Conservation (phyloP, 2,888 invertebrate species). For the Athripsodes cinereus region DNA sequence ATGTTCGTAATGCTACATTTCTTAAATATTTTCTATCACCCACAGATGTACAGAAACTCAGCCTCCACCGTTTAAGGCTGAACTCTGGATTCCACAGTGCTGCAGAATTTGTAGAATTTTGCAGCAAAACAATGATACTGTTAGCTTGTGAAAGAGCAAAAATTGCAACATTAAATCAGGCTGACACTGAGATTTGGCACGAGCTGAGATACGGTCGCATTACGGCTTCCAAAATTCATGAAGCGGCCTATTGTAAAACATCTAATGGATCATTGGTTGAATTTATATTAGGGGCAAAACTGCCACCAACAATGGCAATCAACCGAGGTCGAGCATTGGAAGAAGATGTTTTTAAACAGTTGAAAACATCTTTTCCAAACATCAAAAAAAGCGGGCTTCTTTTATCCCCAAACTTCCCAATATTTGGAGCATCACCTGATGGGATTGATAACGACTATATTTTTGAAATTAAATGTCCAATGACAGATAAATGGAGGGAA, state of each 20-base stretch:
- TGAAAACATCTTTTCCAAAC: not conserved
- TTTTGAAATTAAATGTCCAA: not conserved
- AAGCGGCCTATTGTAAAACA: not conserved
- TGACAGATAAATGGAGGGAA: not conserved
- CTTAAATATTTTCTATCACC: too few relatives aligned
- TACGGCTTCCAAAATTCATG: not conserved
- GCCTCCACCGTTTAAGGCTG: not conserved
- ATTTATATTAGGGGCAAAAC: too few relatives aligned
- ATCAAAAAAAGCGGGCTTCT: not conserved
- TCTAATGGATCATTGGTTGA: not conserved
- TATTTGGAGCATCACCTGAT: slow-evolving; percentile 2
- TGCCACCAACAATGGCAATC: not conserved
- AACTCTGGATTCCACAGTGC: not conserved
- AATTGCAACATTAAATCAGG: not conserved
- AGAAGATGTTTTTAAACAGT: not conserved
- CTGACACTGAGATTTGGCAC: not conserved
- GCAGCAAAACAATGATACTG: not conserved
- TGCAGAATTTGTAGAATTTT: not conserved
- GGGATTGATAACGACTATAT: not conserved
- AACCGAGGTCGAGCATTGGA: not conserved
- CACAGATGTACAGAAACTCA: not conserved
- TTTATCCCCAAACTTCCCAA: not conserved
- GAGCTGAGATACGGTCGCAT: too few relatives aligned
- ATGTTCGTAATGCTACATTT: not conserved
- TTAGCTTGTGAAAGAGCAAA: not conserved